Percentiles rank a stretch among this genome's conserved stretches.
Conservation (phyloP, 2,888 invertebrate species). For the Mayetiola destructor region DNA sequence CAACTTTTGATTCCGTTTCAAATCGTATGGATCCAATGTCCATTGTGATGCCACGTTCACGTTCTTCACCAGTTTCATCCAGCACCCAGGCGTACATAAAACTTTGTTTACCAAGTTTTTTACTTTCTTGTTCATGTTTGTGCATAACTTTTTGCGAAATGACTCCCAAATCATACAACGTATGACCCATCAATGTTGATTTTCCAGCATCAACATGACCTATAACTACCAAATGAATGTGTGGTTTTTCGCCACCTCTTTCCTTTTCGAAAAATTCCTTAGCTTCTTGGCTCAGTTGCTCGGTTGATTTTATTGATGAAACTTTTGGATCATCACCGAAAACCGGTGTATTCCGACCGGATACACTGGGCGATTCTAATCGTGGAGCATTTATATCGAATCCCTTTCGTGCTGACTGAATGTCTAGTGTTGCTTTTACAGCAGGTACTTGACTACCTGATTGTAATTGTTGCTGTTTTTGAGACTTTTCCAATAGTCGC, state of each 20-base stretch:
- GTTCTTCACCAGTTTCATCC: slow-evolving; percentile 96
- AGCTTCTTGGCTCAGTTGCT: slow-evolving; percentile 36
- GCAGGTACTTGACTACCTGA: neutral
- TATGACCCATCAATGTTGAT: slow-evolving; percentile 68
- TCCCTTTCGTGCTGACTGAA: slow-evolving; percentile 25
- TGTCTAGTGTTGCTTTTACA: slow-evolving; percentile 26
- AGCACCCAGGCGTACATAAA: slow-evolving; percentile 98
- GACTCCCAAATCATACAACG: slow-evolving; percentile 74
- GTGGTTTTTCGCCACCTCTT: slow-evolving; percentile 66
- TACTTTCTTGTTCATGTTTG: slow-evolving; percentile 94
- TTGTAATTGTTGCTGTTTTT: slow-evolving; percentile 16
- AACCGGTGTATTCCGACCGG: slow-evolving; percentile 43
- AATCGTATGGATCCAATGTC: slow-evolving; percentile 90
- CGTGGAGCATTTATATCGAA: slow-evolving; percentile 39
- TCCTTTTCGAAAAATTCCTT: slow-evolving; percentile 51
- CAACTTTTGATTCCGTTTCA: slow-evolving; percentile 65
- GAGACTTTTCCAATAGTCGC: slow-evolving; percentile 18
- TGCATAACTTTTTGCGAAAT: slow-evolving; percentile 81
- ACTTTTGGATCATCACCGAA: neutral
- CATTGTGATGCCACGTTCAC: slow-evolving; percentile 95
- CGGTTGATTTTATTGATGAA: slow-evolving; percentile 23
- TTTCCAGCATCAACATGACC: slow-evolving; percentile 98
- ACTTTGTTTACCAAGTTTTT: slow-evolving; percentile 93
- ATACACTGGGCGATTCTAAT: slow-evolving; percentile 49
- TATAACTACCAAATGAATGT: slow-evolving; percentile 81